Evolutionary conservation across 2,888 invertebrate genomes (phyloP), one percentile per base, ranked within the genome.

Genomic region (Pachydiplax longipennis): DNA sequence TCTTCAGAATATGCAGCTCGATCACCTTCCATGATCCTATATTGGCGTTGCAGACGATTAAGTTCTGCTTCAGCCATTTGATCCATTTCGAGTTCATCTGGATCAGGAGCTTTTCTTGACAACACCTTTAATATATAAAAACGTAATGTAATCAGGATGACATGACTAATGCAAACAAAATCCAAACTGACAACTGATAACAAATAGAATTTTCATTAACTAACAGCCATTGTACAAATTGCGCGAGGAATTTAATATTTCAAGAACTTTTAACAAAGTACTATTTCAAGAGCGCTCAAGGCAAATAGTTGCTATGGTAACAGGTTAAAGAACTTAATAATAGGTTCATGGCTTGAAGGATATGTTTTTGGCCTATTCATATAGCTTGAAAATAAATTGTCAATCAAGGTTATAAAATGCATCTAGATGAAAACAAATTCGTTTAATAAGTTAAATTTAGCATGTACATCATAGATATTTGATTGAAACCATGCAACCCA

Each of bases 11-110:
- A 97, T 0, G 96, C 95, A 18, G 95, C 95, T 2, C 97, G 95
- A 93, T 97, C 97, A 91, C 96, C 96, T 93, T 98, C 97, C 97
- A 98, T 97, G 92, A 97, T 96, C 31, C 97, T 95, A 93, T 96
- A 97, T 95, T 96, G 94, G 93, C 98, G 95, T 92, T 97, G 97
- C 80, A 98, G 94, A 92, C 97, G 96, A 31, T 96, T 95, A 92
- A 98, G 94, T 93, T 98, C 97, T 91, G 96, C 96, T 93, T 97
- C 96, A 3, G 97, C 97, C 93, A 97, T 95, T 93, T 96, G 96
- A 93, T 97, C 97, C 94, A 97, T 95, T 93, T 97, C 97, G 93
- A 95, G 94, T 92, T 96, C 97, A 92, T 97, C 96, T 91, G 94
- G 94, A 15, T 93, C 61, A 12, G 87, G 37, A 12, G 87, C 37